Evolutionary conservation across 2,797 vertebrate species (phyloP).

Genomic region (Melanotaenia maccullochi): DNA sequence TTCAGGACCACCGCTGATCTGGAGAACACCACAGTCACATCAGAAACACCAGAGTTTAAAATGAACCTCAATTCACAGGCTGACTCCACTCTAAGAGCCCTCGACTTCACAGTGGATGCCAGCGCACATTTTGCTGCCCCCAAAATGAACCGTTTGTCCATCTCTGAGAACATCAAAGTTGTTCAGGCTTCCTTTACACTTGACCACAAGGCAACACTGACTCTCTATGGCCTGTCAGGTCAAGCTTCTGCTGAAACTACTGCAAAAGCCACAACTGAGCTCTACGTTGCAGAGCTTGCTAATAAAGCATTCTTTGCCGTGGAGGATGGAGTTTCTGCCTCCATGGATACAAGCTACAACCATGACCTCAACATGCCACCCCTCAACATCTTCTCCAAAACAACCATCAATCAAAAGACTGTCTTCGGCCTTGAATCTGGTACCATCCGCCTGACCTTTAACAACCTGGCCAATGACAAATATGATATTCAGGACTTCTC

Average conservation of each 20-base stretch:
- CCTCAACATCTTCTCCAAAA: conserved; percentile 83
- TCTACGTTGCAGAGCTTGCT: conserved; percentile 82
- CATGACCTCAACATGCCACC: conserved; percentile 87
- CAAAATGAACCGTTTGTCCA: conserved; percentile 76
- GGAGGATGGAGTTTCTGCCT: conserved; percentile 82
- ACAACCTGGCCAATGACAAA: conserved; percentile 84
- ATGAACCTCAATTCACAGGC: conserved; percentile 84
- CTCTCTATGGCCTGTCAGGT: conserved; percentile 74
- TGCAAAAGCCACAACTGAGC: conserved; percentile 78
- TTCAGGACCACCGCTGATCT: conserved; percentile 83
- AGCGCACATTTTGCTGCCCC: conserved; percentile 82
- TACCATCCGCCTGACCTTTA: conserved; percentile 76
- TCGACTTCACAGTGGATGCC: conserved; percentile 86
- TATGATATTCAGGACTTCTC: conserved; percentile 78
- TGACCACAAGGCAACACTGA: conserved; percentile 82
- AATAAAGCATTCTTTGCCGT: conserved; percentile 79
- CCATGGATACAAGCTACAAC: conserved; percentile 82
- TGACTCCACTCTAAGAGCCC: conserved; percentile 80
- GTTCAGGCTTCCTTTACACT: conserved; percentile 83
- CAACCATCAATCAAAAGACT: conserved; percentile 81
- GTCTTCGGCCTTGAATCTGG: conserved; percentile 79
- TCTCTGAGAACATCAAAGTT: conserved; percentile 87
- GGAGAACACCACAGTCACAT: conserved; percentile 84
- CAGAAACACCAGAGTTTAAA: conserved; percentile 82
- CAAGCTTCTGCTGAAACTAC: conserved; percentile 84